These are phyloP conservation scores for Sinelater perroti DNA, from an alignment of 2,888 invertebrate species.

Conservation along the genomic window DNA sequence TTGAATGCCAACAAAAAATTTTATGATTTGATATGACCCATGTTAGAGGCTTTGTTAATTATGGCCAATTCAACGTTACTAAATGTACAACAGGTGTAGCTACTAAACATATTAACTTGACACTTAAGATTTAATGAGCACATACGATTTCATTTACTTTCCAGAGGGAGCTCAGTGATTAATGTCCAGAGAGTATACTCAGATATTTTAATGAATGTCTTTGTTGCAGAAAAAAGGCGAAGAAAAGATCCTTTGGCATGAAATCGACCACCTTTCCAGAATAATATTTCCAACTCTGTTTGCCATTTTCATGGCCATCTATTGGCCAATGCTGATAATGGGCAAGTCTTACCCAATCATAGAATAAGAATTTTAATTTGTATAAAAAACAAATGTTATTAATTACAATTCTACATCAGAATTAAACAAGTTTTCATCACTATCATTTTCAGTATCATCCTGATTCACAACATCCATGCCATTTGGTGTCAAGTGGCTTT, in stretches of 20 bases:
- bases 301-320: slow-evolving; percentile 77
- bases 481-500: no score
- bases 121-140: no score
- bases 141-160: no score
- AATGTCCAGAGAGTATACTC: no score
- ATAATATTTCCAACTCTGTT: slow-evolving; percentile 82
- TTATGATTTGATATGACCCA: no score
- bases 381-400: slow-evolving; percentile 1
- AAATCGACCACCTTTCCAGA: slow-evolving; percentile 80
- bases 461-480: slow-evolving; percentile 51
- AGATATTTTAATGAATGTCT: no score
- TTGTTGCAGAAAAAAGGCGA: slow-evolving; percentile 70
- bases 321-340: slow-evolving; percentile 80
- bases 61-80: no score
- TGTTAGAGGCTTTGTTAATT: no score
- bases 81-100: no score
- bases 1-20: no score
- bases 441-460: slow-evolving; percentile 33
- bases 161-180: no score
- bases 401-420: slow-evolving; percentile 26
- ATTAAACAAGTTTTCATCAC: slow-evolving; percentile 28
- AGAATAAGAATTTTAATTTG: background rate
- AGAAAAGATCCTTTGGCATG: slow-evolving; percentile 78
- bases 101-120: no score
- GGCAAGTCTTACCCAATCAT: slow-evolving; percentile 43